Conservation (phyloP, 2,888 invertebrate genomes). For the Euzetes globulus region DNA sequence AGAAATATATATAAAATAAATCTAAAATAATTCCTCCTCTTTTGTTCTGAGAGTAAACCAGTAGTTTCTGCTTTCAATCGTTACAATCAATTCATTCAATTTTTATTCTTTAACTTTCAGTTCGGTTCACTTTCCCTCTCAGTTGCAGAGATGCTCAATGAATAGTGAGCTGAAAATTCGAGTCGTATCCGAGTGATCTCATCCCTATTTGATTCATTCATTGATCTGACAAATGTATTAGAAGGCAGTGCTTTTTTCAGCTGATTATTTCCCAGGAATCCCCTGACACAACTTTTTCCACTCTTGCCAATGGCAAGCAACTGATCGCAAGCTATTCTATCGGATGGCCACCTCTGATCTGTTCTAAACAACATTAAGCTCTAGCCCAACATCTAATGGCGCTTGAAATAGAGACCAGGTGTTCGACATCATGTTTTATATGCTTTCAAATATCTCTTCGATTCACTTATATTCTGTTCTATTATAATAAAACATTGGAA, state of each 20-base stretch:
- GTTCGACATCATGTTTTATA: constrained; percentile 26
- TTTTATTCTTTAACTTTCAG: constrained; percentile 22
- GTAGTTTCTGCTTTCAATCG: not conserved
- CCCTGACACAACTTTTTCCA: too few species aligned
- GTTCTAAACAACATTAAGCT: constrained; percentile 23
- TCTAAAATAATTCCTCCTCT: not conserved
- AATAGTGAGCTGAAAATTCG: too few species aligned
- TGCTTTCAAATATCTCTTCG: not conserved
- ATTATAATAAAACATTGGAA: not conserved
- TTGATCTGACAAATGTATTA: too few species aligned
- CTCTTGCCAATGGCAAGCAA: too few species aligned
- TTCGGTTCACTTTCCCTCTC: not conserved
- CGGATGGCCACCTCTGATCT: not conserved
- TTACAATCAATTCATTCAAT: constrained; percentile 23
- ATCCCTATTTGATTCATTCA: too few species aligned
- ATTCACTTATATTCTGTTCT: not conserved
- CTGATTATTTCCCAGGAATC: too few species aligned
- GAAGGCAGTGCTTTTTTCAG: too few species aligned
- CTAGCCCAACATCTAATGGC: constrained; percentile 2
- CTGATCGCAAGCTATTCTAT: too few species aligned
- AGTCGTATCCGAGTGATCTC: too few species aligned
- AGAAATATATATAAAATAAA: not conserved
- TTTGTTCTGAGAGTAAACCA: not conserved
- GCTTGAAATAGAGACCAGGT: constrained; percentile 24
- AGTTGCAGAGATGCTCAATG: not conserved